phyloP scores from a whole-genome alignment of 2,797 vertebrate genomes.

The Pseudotriccus pelzelni region DNA sequence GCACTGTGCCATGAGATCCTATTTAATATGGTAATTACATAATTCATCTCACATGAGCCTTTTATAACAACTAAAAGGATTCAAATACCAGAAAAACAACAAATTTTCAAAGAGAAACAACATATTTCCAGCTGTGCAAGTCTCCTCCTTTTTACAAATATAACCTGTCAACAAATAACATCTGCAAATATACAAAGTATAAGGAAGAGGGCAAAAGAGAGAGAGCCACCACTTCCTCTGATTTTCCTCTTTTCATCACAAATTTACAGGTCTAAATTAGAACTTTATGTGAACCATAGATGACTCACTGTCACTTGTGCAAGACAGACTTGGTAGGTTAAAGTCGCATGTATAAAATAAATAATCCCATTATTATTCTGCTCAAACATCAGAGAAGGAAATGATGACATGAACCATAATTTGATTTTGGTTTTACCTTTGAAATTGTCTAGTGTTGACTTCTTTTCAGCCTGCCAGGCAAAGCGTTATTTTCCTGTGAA shows the following conservation, averaged over 20 bases:
- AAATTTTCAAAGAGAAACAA: background rate
- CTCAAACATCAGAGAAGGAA: background rate
- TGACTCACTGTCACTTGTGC: background rate
- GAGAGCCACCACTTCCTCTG: background rate
- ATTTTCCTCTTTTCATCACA: background rate
- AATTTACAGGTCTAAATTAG: background rate
- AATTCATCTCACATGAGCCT: background rate
- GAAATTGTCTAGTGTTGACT: background rate
- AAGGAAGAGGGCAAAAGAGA: background rate
- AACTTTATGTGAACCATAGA: background rate
- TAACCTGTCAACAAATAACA: background rate
- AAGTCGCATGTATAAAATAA: background rate
- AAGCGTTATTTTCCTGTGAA: background rate
- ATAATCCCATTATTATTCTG: background rate
- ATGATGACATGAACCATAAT: background rate
- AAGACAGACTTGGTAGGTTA: background rate
- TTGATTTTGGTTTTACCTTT: conserved; percentile 8
- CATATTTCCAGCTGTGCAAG: background rate
- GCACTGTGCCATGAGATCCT: background rate
- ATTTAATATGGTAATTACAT: background rate
- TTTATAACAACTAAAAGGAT: background rate
- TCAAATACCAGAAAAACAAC: background rate
- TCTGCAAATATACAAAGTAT: background rate
- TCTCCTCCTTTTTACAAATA: background rate
- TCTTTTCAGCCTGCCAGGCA: background rate